phyloP scores from a whole-genome alignment of 1,140 invertebrate species.

The Bombus ignitus region DNA sequence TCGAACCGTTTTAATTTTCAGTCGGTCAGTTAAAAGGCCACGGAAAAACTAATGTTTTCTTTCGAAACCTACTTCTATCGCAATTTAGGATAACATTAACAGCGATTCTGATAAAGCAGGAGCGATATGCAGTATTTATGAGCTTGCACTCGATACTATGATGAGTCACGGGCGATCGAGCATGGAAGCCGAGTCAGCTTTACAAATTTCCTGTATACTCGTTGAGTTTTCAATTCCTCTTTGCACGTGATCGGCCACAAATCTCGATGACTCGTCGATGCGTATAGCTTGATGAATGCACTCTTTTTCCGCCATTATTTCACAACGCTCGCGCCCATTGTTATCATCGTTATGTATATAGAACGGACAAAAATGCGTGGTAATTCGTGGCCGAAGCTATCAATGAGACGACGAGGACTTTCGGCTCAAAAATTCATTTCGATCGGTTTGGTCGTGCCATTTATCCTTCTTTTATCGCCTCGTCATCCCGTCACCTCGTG shows the following conservation, averaged over 20 bases:
- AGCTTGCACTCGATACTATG: not conserved
- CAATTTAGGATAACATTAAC: not conserved
- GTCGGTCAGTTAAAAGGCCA: too few species aligned
- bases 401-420: not conserved
- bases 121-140: not conserved
- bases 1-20: too few species aligned
- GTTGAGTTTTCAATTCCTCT: constrained; percentile 62
- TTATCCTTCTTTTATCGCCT: not conserved
- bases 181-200: constrained; percentile 46
- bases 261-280: constrained; percentile 63
- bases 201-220: constrained; percentile 34
- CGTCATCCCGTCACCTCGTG: not conserved
- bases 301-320: constrained; percentile 56
- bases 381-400: constrained; percentile 36
- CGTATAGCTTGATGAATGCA: constrained; percentile 56
- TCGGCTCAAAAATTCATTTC: constrained; percentile 4
- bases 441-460: not conserved
- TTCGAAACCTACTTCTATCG: not conserved
- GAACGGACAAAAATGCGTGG: constrained; percentile 11
- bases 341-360: constrained; percentile 33
- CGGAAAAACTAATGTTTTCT: not conserved
- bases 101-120: not conserved
- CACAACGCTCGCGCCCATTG: constrained; percentile 19
- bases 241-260: constrained; percentile 50
- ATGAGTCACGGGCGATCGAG: constrained; percentile 20